Conservation (phyloP, 2,888 invertebrate genomes). For the Scaptomyza caliginosa region DNA sequence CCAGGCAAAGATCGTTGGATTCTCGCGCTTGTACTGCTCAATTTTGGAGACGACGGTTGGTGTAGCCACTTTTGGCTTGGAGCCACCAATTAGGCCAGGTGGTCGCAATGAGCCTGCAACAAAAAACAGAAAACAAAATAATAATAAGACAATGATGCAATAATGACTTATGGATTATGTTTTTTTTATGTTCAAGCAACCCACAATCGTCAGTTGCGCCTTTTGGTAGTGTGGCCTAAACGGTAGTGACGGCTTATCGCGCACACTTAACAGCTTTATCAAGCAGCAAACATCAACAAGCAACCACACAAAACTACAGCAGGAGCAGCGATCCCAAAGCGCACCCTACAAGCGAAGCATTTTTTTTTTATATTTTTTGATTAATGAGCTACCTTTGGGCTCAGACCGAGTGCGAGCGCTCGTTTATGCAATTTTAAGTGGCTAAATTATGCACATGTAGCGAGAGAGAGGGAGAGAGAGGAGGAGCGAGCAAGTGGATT, state of each 20-base stretch:
- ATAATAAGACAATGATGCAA: conserved; percentile 40
- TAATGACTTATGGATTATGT: conserved; percentile 33
- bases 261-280: conserved; percentile 82
- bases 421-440: conserved; percentile 79
- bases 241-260: conserved; percentile 52
- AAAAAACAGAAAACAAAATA: conserved; percentile 14
- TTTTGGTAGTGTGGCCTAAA: neutral
- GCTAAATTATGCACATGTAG: conserved; percentile 67
- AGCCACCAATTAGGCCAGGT: conserved; percentile 96
- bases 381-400: conserved; percentile 74
- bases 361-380: conserved; percentile 58
- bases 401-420: conserved; percentile 24
- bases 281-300: conserved; percentile 63
- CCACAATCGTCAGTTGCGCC: conserved; percentile 31
- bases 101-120: conserved; percentile 92
- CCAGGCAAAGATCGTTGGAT: conserved; percentile 99
- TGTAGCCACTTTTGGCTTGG: conserved; percentile 99
- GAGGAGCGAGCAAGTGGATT: no score
- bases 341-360: conserved; percentile 4
- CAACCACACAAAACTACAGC: conserved; percentile 5
- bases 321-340: conserved; percentile 9
- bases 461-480: neutral
- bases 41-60: conserved; percentile 98
- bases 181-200: conserved; percentile 20
- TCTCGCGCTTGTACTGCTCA: conserved; percentile 98